Percentiles rank a stretch among this genome's conserved stretches.
Evolutionary conservation across 2,113 vertebrate species (phyloP).

Genomic region (Rafetus swinhoei): DNA sequence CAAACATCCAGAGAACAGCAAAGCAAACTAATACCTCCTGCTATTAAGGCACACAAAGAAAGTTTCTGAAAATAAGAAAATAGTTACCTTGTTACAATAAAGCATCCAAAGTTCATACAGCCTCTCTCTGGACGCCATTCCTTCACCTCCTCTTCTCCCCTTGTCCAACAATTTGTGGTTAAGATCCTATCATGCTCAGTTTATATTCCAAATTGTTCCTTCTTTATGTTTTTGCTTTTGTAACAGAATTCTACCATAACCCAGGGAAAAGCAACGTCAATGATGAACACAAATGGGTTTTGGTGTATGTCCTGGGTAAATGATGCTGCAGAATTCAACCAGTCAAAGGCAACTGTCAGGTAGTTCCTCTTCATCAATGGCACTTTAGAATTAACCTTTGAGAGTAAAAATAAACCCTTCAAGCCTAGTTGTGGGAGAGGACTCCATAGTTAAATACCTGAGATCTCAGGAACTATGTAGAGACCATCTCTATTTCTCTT

Average conservation of each 20-base stretch:
- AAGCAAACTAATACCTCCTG: background rate
- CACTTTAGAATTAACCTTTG: slow-evolving; percentile 31
- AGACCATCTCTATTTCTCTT: background rate
- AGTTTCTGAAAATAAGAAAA: slow-evolving; percentile 18
- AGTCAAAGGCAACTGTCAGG: slow-evolving; percentile 11
- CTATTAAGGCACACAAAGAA: background rate
- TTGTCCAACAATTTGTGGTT: slow-evolving; percentile 49
- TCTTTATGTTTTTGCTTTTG: background rate
- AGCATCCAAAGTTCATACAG: slow-evolving; percentile 99
- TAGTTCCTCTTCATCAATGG: slow-evolving; percentile 49
- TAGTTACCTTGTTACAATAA: slow-evolving; percentile 93
- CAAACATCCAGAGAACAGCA: background rate
- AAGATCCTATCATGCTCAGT: slow-evolving; percentile 75
- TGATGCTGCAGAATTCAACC: background rate
- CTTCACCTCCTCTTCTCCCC: slow-evolving; percentile 64
- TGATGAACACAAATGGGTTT: background rate
- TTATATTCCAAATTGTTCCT: slow-evolving; percentile 59
- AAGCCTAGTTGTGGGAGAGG: background rate
- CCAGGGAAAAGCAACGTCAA: slow-evolving; percentile 13
- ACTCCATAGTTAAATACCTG: background rate
- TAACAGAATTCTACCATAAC: slow-evolving; percentile 40
- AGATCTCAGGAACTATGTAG: background rate
- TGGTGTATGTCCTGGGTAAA: slow-evolving; percentile 35
- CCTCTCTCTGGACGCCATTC: slow-evolving; percentile 96
- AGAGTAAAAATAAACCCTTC: slow-evolving; percentile 60